These are phyloP conservation scores for Amyelois transitella DNA, from an alignment of 1,140 invertebrate species.

Conservation along the genomic window DNA sequence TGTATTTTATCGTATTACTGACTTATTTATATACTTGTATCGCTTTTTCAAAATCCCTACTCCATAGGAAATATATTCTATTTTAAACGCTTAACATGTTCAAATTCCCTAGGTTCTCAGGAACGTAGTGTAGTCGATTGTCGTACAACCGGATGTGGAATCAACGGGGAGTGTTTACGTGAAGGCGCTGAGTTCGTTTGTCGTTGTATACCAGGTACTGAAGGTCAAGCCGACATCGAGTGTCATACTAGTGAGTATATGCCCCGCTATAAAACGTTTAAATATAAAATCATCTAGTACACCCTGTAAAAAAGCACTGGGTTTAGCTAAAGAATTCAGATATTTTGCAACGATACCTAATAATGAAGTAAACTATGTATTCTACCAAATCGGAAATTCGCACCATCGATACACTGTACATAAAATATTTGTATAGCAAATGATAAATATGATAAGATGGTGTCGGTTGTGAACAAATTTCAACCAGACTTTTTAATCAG, in stretches of 20 bases:
- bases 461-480: neutral
- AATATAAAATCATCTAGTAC: conserved; percentile 24
- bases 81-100: too few relatives aligned
- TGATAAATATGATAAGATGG: neutral
- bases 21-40: too few relatives aligned
- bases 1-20: too few relatives aligned
- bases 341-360: too few relatives aligned
- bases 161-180: conserved; percentile 86
- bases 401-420: neutral
- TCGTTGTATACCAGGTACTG: conserved; percentile 83
- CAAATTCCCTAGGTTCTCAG: conserved; percentile 75
- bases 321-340: neutral
- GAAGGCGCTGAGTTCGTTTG: conserved; percentile 88
- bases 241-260: conserved; percentile 85
- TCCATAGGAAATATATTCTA: too few relatives aligned
- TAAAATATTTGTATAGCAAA: conserved; percentile 2
- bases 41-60: too few relatives aligned
- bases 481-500: neutral
- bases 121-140: conserved; percentile 83
- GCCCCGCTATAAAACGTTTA: neutral
- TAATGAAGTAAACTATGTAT: neutral
- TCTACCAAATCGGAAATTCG: conserved; percentile 1
- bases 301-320: conserved; percentile 70
- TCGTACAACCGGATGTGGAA: conserved; percentile 86
- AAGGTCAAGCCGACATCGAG: conserved; percentile 82